Conservation (phyloP, 2,888 invertebrate species). For the Timema podura region DNA sequence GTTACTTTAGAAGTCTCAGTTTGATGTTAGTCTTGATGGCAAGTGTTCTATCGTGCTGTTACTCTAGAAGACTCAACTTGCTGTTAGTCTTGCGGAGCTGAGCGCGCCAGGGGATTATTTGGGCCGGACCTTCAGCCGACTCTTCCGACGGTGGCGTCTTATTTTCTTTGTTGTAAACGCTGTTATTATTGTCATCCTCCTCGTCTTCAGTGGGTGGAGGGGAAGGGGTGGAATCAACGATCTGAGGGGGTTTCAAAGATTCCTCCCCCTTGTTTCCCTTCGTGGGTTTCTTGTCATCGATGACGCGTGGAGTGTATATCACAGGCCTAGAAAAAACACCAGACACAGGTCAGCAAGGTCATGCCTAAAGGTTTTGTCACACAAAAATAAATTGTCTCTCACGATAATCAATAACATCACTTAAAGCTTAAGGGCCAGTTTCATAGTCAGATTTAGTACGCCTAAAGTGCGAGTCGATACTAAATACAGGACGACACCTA, state of each 20-base stretch:
- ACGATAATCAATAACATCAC: too few relatives aligned
- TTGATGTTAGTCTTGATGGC: too few relatives aligned
- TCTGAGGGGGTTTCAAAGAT: conserved; percentile 11
- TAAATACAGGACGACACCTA: too few relatives aligned
- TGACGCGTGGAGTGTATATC: conserved; percentile 63
- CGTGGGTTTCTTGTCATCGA: conserved; percentile 48
- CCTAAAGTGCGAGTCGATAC: too few relatives aligned
- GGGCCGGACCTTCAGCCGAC: conserved; percentile 39
- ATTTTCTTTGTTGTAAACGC: conserved; percentile 43
- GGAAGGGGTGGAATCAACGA: conserved; percentile 43
- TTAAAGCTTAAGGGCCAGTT: too few relatives aligned
- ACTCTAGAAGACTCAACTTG: conserved; percentile 77
- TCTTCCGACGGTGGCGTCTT: conserved; percentile 36
- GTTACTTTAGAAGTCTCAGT: too few relatives aligned
- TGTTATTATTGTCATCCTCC: neutral
- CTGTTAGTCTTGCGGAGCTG: conserved; percentile 87
- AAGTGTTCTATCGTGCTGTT: neutral
- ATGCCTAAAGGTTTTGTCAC: too few relatives aligned
- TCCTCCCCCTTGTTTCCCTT: conserved; percentile 10
- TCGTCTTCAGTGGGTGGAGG: conserved; percentile 16
- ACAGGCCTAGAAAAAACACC: conserved; percentile 51
- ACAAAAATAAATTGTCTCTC: too few relatives aligned
- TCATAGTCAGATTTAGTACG: too few relatives aligned
- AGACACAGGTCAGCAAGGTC: too few relatives aligned
- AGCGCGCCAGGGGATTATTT: conserved; percentile 84